A percentile compares a stretch with the other conserved stretches of the same genome.
These are phyloP conservation scores for Diploptera punctata DNA, from an alignment of 2,888 invertebrate species.

Conservation along the genomic window DNA sequence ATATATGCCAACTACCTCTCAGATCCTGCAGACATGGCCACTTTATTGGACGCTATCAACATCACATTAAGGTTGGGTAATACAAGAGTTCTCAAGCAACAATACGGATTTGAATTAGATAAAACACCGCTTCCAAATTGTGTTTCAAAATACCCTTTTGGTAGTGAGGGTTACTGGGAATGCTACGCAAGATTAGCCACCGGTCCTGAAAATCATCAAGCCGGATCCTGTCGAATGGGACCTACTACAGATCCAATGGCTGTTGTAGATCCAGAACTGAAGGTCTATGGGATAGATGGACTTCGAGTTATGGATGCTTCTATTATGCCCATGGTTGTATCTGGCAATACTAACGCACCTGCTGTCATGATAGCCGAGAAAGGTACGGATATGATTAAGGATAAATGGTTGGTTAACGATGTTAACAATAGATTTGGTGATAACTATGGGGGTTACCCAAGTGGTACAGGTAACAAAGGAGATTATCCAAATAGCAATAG, in stretches of 20 bases:
- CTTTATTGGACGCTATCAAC: slow-evolving; percentile 68
- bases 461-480: too few relatives aligned
- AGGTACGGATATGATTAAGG: slow-evolving; percentile 60
- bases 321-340: slow-evolving; percentile 62
- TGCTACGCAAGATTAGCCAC: slow-evolving; percentile 75
- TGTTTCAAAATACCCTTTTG: slow-evolving; percentile 54
- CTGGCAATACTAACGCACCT: slow-evolving; percentile 65
- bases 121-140: slow-evolving; percentile 60
- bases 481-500: too few relatives aligned
- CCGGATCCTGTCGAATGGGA: slow-evolving; percentile 85
- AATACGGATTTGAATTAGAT: slow-evolving; percentile 63
- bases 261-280: slow-evolving; percentile 74
- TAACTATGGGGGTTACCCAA: not conserved
- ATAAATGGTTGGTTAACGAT: slow-evolving; percentile 51
- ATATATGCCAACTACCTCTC: slow-evolving; percentile 80
- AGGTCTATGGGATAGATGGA: slow-evolving; percentile 67
- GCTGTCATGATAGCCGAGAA: slow-evolving; percentile 67
- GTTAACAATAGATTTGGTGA: slow-evolving; percentile 30
- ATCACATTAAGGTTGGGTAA: slow-evolving; percentile 65
- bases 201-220: slow-evolving; percentile 84
- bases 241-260: slow-evolving; percentile 71
- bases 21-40: slow-evolving; percentile 68
- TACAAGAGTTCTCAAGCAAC: slow-evolving; percentile 59
- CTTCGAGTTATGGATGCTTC: slow-evolving; percentile 63
- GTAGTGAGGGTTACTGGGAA: slow-evolving; percentile 75